phyloP scores from a whole-genome alignment of 2,888 invertebrate genomes.

The Nomada fucata region DNA sequence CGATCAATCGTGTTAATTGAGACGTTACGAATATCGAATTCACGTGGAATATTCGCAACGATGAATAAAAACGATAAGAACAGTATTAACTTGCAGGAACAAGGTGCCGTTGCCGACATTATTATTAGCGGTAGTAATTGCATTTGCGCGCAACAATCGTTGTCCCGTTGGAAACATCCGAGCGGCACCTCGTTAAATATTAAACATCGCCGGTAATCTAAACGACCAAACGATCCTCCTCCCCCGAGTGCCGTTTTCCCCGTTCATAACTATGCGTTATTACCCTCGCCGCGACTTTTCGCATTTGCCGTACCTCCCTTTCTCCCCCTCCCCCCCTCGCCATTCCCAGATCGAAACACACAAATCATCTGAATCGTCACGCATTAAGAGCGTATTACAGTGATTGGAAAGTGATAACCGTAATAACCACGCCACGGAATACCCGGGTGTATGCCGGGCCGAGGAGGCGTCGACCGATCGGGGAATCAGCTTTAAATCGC shows the following conservation, averaged over 20 bases:
- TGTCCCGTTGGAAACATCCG: too few species aligned
- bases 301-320: conserved; percentile 10
- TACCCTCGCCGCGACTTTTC: conserved; percentile 8
- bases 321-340: too few species aligned
- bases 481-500: conserved; percentile 72
- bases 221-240: too few species aligned
- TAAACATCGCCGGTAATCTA: too few species aligned
- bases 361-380: conserved; percentile 71
- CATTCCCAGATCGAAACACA: conserved; percentile 36
- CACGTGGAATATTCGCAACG: too few species aligned
- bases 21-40: too few species aligned
- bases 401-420: conserved; percentile 71
- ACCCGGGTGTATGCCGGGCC: conserved; percentile 54
- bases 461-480: conserved; percentile 73
- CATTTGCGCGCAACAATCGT: too few species aligned
- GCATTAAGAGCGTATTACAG: conserved; percentile 72
- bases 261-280: background rate
- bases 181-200: too few species aligned
- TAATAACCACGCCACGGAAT: conserved; percentile 62
- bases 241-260: background rate
- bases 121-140: too few species aligned
- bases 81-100: too few species aligned
- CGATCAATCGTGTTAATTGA: background rate
- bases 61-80: too few species aligned
- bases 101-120: too few species aligned